Evolutionary conservation across 2,113 vertebrate genomes (phyloP).

Genomic region (Vulpes ferrilata): DNA sequence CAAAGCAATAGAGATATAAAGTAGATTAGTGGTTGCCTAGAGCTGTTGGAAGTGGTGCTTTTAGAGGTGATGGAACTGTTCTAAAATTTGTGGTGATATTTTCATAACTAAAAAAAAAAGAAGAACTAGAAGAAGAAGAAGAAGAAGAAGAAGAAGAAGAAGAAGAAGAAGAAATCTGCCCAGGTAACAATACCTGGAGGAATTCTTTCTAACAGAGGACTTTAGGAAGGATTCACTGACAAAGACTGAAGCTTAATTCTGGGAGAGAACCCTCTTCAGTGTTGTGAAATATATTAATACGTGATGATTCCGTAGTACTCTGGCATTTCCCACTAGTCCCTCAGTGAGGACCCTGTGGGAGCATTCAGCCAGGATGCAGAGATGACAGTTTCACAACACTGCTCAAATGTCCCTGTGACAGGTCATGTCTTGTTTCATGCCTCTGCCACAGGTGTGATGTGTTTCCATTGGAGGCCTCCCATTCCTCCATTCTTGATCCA

Average conservation of each 20-base stretch:
- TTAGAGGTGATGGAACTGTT: not conserved
- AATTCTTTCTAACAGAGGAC: not conserved
- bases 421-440: not conserved
- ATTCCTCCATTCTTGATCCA: not conserved
- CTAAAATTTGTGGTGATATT: not conserved
- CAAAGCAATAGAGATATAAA: not conserved
- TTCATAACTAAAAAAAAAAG: not conserved
- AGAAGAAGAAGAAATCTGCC: not conserved
- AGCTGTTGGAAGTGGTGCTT: not conserved
- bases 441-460: not conserved
- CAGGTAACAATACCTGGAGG: not conserved
- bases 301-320: not conserved
- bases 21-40: not conserved
- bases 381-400: not conserved
- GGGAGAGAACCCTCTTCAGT: not conserved
- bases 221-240: not conserved
- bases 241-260: constrained; percentile 16
- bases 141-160: not conserved
- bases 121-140: not conserved
- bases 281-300: not conserved
- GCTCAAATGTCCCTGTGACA: not conserved
- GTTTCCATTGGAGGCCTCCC: not conserved
- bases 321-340: not conserved
- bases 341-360: not conserved
- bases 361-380: not conserved